These are phyloP conservation scores for Acrobeloides nanus DNA, from an alignment of 2,888 invertebrate species.

Conservation along the genomic window DNA sequence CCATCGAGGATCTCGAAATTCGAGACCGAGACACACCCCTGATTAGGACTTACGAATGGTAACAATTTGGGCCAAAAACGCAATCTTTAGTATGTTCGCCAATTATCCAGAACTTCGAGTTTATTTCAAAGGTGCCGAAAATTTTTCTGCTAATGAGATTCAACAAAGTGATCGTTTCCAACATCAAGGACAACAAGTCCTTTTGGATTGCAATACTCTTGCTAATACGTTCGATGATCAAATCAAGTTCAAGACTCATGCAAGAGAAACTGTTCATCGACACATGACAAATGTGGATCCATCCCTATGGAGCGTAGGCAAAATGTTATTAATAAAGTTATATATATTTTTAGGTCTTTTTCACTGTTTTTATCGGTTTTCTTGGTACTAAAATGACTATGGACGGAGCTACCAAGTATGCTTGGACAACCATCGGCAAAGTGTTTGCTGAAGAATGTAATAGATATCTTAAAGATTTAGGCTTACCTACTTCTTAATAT, in stretches of 20 bases:
- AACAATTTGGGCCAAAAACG: too few species aligned
- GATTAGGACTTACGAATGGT: too few species aligned
- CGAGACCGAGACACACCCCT: too few species aligned
- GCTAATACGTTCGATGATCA: conserved; percentile 35
- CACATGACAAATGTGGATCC: conserved; percentile 24
- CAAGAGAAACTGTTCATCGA: conserved; percentile 43
- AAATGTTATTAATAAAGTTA: neutral
- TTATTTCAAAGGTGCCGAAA: conserved; percentile 40
- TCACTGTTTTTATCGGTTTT: conserved; percentile 42
- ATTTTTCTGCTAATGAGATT: conserved; percentile 33
- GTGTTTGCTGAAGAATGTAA: conserved; percentile 25
- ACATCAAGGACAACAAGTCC: conserved; percentile 48
- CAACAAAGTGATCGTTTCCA: conserved; percentile 38
- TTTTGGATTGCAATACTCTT: conserved; percentile 40
- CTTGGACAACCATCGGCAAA: conserved; percentile 42
- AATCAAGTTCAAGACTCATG: conserved; percentile 38
- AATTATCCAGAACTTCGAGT: conserved; percentile 31
- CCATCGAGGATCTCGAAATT: too few species aligned
- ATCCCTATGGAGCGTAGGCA: neutral
- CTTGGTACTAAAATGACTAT: conserved; percentile 32
- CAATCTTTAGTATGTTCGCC: conserved; percentile 34
- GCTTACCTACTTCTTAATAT: too few species aligned
- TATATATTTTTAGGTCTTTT: conserved; percentile 35
- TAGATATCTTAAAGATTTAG: conserved; percentile 5
- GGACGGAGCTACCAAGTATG: conserved; percentile 31